These are phyloP conservation scores for Schmidtea mediterranea DNA, from an alignment of 1,140 invertebrate genomes.

Conservation along the genomic window DNA sequence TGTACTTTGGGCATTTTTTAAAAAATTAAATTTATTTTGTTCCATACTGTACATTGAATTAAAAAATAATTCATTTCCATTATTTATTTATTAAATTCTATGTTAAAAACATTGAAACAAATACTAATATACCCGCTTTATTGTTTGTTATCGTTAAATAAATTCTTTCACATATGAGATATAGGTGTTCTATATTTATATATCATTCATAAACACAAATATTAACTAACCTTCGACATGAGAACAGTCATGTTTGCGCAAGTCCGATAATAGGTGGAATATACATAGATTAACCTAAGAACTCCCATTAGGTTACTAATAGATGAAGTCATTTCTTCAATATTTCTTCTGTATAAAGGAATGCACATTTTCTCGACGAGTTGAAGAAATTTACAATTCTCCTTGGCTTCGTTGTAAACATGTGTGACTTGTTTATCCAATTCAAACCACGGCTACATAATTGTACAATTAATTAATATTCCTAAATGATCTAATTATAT, in stretches of 20 bases:
- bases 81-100: too few species aligned
- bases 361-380: slow-evolving; percentile 75
- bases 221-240: slow-evolving; percentile 66
- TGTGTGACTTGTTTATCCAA: slow-evolving; percentile 24
- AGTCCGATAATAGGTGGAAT: slow-evolving; percentile 76
- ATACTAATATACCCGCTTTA: too few species aligned
- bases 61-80: too few species aligned
- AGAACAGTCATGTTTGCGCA: slow-evolving; percentile 70
- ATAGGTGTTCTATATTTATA: too few species aligned
- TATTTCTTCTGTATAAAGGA: slow-evolving; percentile 66
- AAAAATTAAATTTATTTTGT: too few species aligned
- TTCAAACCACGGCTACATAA: slow-evolving; percentile 21
- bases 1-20: too few species aligned
- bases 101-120: too few species aligned
- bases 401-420: slow-evolving; percentile 51
- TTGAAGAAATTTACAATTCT: slow-evolving; percentile 76
- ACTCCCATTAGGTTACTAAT: slow-evolving; percentile 25
- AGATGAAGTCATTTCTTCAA: slow-evolving; percentile 34
- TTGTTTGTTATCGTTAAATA: too few species aligned
- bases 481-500: too few species aligned
- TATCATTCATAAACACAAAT: too few species aligned
- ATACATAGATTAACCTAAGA: slow-evolving; percentile 52
- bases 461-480: slow-evolving; percentile 41
- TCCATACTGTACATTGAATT: too few species aligned
- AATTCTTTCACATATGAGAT: too few species aligned